These are phyloP conservation scores for Dasyurus viverrinus DNA, from an alignment of 2,113 vertebrate genomes.

Conservation along the genomic window DNA sequence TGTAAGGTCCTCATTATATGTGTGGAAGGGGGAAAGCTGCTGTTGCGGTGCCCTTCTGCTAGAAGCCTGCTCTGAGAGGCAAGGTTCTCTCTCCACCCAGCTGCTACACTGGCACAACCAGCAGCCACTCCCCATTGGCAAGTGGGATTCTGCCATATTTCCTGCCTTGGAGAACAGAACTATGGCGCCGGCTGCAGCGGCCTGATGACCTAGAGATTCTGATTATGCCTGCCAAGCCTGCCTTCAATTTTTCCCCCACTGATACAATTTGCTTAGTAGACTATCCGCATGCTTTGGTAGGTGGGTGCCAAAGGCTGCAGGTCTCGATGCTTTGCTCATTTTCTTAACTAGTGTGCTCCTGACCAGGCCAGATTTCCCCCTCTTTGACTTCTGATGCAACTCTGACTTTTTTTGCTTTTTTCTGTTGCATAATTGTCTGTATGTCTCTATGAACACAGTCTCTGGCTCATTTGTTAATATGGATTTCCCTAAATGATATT, in stretches of 20 bases:
- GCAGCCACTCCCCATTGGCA: not conserved
- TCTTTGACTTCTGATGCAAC: slow-evolving; percentile 25
- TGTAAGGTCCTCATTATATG: slow-evolving; percentile 43
- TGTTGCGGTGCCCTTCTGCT: not conserved
- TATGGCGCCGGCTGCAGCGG: slow-evolving; percentile 11
- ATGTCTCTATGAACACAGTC: slow-evolving; percentile 6
- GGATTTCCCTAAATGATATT: slow-evolving; percentile 50
- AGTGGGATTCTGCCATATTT: slow-evolving; percentile 41
- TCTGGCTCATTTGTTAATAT: slow-evolving; percentile 42
- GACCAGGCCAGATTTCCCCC: not conserved
- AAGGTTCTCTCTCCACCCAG: slow-evolving; percentile 30
- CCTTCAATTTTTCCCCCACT: not conserved
- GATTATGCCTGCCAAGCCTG: not conserved
- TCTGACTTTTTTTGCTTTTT: slow-evolving; percentile 39
- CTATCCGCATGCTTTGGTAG: slow-evolving; percentile 18
- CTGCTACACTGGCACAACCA: not conserved
- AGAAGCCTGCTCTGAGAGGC: slow-evolving; percentile 48
- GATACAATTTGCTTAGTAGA: not conserved
- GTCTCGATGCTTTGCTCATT: not conserved
- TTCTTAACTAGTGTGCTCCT: not conserved
- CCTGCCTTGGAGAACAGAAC: not conserved
- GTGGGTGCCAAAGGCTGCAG: not conserved
- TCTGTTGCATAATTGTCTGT: slow-evolving; percentile 26
- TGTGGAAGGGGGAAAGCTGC: slow-evolving; percentile 49
- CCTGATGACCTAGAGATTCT: not conserved